These are phyloP conservation scores for Pachycephala philippinensis DNA, from an alignment of 2,113 vertebrate species.

Conservation along the genomic window DNA sequence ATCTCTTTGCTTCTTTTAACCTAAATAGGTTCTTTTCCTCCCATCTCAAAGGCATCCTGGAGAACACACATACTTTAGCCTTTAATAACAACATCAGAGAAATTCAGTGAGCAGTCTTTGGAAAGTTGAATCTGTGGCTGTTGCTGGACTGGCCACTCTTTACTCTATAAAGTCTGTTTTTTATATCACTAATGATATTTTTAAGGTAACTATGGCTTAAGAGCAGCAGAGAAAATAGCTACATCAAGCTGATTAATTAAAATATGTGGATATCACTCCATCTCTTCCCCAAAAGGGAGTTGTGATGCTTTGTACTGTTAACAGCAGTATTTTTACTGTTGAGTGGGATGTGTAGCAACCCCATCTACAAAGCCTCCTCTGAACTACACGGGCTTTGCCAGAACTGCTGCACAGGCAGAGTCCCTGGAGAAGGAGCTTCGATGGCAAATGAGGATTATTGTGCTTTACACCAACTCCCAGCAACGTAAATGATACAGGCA, in stretches of 20 bases:
- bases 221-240: neutral
- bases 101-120: neutral
- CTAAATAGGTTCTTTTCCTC: neutral
- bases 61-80: neutral
- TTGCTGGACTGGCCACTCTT: neutral
- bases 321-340: neutral
- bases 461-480: slow-evolving; percentile 31
- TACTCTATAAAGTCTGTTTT: neutral
- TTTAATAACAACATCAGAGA: neutral
- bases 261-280: neutral
- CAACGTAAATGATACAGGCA: neutral
- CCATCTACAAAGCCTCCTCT: neutral
- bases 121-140: neutral
- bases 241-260: neutral
- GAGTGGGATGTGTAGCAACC: neutral
- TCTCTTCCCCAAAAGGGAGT: neutral
- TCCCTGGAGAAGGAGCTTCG: neutral
- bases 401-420: neutral
- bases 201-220: neutral
- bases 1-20: neutral
- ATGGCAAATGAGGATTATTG: slow-evolving; percentile 28
- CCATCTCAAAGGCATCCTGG: neutral
- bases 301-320: neutral
- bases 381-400: neutral
- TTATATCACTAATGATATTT: neutral